Base-by-base conservation (phyloP, 2,797 vertebrate genomes). In the Bradypodion pumilum region DNA sequence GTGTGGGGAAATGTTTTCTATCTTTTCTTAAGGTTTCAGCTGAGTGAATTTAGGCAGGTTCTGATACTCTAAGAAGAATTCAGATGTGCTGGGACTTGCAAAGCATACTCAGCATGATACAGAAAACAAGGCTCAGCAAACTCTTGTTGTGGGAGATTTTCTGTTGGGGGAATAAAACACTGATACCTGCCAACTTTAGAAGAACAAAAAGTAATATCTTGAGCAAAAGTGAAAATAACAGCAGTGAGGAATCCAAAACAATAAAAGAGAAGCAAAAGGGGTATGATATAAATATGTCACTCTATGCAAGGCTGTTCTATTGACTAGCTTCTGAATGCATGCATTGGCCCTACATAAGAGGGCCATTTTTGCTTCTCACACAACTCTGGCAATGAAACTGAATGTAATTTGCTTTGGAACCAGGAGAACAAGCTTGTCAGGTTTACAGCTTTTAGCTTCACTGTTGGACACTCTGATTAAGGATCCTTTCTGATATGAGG, bases 61-160 rank as follows among this genome's bases (percentile, higher is more conserved):
- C 87, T 82, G 83, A 86, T 37, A 85, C 52, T 72, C 86, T 92
- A 89, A 85, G 21, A 42, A 37, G 2, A 37, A 40, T 27, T 68
- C 44, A 77, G 27, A 83, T 23, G 37, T 82, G 85, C 88, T 77
- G 81, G 84, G 84, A 81, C 77, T 89, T 83, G 83, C 80, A 91
- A 78, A 78, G 85, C 6, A 86, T 59, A 78, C 59, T 84, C 66
- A 78, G 83, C 79, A 81, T 87, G 86, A 80, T 90, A 91, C 89
- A 81, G 27, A 77, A 87, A 91, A 85, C 66, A 87, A 91, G 80
- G 88, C 44, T 76, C 81, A 89, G 84, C 87, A 91, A 90, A 60
- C 85, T 81, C 74, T 80, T 66, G 79, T 79, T 78, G 86, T 82
- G 88, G 0, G 0, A 86, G 82, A 81, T 65, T 77, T 70, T 89